phyloP scores from a whole-genome alignment of 2,888 invertebrate species.

The Orthosia cruda region DNA sequence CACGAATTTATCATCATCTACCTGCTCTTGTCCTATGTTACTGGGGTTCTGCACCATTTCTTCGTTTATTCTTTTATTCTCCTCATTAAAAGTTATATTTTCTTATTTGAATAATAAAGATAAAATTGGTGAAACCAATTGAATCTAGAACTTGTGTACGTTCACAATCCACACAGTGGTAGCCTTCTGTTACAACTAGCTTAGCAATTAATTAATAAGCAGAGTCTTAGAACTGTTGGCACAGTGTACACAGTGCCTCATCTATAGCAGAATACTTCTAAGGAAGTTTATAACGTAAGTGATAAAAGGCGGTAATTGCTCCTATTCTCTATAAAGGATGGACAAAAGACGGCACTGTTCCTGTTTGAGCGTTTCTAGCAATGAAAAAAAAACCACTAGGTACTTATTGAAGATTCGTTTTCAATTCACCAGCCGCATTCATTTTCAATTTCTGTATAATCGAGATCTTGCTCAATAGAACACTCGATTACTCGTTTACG shows the following conservation, averaged over 20 bases:
- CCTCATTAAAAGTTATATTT: background rate
- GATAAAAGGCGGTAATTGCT: conserved; percentile 70
- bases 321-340: conserved; percentile 61
- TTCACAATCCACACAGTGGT: background rate
- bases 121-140: background rate
- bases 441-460: conserved; percentile 90
- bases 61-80: too few species aligned
- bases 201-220: conserved; percentile 54
- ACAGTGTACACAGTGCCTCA: conserved; percentile 50
- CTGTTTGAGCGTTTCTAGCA: conserved; percentile 66
- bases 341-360: conserved; percentile 69
- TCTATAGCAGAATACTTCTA: conserved; percentile 42
- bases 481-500: conserved; percentile 90
- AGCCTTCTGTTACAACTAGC: background rate
- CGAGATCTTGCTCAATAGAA: conserved; percentile 91
- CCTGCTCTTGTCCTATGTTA: too few species aligned
- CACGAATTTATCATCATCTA: too few species aligned
- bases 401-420: conserved; percentile 81
- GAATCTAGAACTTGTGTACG: background rate
- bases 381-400: conserved; percentile 71
- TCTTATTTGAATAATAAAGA: background rate
- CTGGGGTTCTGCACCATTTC: too few species aligned
- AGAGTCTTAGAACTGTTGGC: conserved; percentile 45
- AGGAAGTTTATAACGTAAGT: conserved; percentile 63
- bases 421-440: conserved; percentile 86